Evolutionary conservation across 2,113 vertebrate species (phyloP).

Genomic region (Electrona antarctica): DNA sequence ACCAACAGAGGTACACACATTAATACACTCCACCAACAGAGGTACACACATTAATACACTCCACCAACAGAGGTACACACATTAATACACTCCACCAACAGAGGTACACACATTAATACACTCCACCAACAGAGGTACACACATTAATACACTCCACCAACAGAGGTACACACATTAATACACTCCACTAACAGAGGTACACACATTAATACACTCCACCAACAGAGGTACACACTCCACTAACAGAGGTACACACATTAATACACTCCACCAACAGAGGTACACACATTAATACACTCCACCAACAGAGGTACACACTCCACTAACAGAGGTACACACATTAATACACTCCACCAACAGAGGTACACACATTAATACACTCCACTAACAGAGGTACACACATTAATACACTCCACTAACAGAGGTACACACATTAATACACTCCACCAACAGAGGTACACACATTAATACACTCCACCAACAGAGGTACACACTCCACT

Average conservation of each 20-base stretch:
- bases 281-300: too few species aligned
- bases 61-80: slow-evolving; percentile 86
- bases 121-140: slow-evolving; percentile 90
- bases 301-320: too few species aligned
- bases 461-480: too few species aligned
- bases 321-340: slow-evolving; percentile 84
- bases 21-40: slow-evolving; percentile 88
- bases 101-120: slow-evolving; percentile 62
- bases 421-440: slow-evolving; percentile 64
- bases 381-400: slow-evolving; percentile 89
- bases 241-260: slow-evolving; percentile 79
- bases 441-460: slow-evolving; percentile 90
- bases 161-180: slow-evolving; percentile 67
- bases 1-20: slow-evolving; percentile 84
- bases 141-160: slow-evolving; percentile 84
- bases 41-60: slow-evolving; percentile 61
- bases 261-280: slow-evolving; percentile 90
- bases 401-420: slow-evolving; percentile 84
- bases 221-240: too few species aligned
- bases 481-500: too few species aligned
- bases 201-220: too few species aligned
- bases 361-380: slow-evolving; percentile 49
- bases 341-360: slow-evolving; percentile 87
- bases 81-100: slow-evolving; percentile 85
- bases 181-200: slow-evolving; percentile 90